Percentiles rank a stretch among this genome's conserved stretches.
Conservation (phyloP, 2,797 vertebrate genomes). For the Hydrolagus colliei region DNA sequence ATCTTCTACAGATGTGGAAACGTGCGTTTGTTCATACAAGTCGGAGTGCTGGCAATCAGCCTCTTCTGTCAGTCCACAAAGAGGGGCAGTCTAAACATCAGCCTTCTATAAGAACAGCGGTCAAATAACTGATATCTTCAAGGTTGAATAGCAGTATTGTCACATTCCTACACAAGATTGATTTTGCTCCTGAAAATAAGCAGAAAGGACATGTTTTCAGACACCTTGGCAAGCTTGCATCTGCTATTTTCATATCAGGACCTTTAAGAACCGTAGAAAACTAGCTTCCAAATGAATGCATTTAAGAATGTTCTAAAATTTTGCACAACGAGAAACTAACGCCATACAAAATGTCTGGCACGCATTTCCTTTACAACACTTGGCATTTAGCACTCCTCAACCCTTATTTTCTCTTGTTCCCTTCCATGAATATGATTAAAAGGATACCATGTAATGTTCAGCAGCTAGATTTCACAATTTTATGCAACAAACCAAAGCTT, state of each 20-base stretch:
- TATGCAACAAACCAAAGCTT: no score
- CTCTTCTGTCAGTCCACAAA: neutral
- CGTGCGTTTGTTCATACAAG: neutral
- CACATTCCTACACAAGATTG: neutral
- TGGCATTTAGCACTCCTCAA: neutral
- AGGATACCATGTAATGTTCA: no score
- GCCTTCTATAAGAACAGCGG: no score
- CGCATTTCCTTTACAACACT: neutral
- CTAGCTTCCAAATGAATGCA: no score
- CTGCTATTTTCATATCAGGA: no score
- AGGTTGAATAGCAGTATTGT: neutral
- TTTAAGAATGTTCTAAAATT: no score
- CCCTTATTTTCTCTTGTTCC: neutral
- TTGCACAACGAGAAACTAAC: neutral
- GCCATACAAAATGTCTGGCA: neutral
- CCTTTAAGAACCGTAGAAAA: no score
- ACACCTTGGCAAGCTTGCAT: no score
- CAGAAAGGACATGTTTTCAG: neutral
- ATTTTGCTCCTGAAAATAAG: neutral
- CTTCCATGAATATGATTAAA: neutral
- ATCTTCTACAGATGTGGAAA: neutral
- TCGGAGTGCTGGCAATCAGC: neutral
- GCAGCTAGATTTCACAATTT: no score
- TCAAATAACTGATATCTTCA: neutral
- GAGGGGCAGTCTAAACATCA: no score